Evolutionary conservation across 2,888 invertebrate species (phyloP), one percentile per base, ranked within the genome.

Genomic region (Ophioninae sp.): DNA sequence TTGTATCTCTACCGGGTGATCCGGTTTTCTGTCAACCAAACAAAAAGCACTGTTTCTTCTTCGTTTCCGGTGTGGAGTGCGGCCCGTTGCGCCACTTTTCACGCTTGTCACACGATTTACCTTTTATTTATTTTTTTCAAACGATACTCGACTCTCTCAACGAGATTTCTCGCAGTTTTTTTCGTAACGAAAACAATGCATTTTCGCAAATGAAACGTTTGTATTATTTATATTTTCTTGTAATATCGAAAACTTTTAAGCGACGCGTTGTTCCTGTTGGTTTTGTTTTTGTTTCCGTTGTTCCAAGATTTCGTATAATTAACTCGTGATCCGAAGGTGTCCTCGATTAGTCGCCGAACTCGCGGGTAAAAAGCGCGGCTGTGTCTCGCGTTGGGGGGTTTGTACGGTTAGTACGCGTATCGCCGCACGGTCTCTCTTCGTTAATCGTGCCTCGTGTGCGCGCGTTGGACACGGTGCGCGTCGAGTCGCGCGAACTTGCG

Each of bases 401-500:
- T 44, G 65, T 71, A 56, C 30, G 59, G n/a, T n/a, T 72, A 72
- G 64, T 65, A 58, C 79, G 23, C 72, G 72, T 72, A 65, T 79
- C 72, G 71, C 64, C 72, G 78, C 64, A 58, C 71, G 72, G 72
- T 63, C 61, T 75, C 74, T 79, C 65, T 64, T 58, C 72, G 64
- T 65, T 79, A 64, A 64, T 79, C 72, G 69, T 78, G 83, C 86
- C 85, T 85, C 83, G 86, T 82, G 44, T 44, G 86, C 86, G 85
- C 83, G 79, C 84, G 85, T 86, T 86, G 85, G 82, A 86, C 86
- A 84, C 85, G 85, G 86, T 85, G 86, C 86, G 85, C 84, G 88
- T 84, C 85, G 87, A 87, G 88, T 88, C 88, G 90, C 91, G 91
- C 91, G 92, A 92, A 92, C 92, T 92, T 92, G 92, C 92, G 92